Evolutionary conservation across 2,113 vertebrate species (phyloP).

Genomic region (Pseudorectes ferrugineus): DNA sequence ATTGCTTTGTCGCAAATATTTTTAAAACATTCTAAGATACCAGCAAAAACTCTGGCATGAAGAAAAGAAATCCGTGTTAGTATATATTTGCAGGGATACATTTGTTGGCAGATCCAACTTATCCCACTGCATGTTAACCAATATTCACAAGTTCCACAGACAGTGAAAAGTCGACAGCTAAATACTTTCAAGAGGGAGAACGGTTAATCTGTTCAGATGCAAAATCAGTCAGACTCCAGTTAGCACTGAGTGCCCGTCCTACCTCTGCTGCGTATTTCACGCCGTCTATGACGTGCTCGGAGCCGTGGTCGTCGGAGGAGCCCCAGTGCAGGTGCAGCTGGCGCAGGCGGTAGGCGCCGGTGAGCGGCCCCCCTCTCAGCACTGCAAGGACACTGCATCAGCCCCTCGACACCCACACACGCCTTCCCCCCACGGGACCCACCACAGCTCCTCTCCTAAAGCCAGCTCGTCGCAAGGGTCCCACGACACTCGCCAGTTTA

Average conservation of each 20-base stretch:
- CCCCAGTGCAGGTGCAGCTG: slow-evolving; percentile 98
- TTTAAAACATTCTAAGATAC: neutral
- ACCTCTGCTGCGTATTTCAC: slow-evolving; percentile 89
- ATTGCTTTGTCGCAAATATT: neutral
- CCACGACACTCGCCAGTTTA: neutral
- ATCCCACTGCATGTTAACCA: neutral
- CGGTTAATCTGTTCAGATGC: neutral
- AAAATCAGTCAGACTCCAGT: neutral
- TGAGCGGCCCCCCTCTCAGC: slow-evolving; percentile 84
- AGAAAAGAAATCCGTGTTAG: neutral
- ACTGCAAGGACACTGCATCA: slow-evolving; percentile 71
- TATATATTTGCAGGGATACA: neutral
- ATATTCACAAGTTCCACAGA: neutral
- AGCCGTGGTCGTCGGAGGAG: slow-evolving; percentile 80
- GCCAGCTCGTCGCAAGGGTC: neutral
- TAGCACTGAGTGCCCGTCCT: neutral
- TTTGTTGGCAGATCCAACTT: neutral
- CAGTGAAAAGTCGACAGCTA: neutral
- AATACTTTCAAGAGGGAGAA: neutral
- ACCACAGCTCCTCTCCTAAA: neutral
- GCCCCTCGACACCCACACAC: neutral
- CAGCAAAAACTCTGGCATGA: neutral
- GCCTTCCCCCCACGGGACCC: accelerated
- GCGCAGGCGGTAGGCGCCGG: slow-evolving; percentile 85
- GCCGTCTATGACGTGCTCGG: slow-evolving; percentile 87